phyloP scores from a whole-genome alignment of 2,888 invertebrate species.

The Tortricodes alternella region DNA sequence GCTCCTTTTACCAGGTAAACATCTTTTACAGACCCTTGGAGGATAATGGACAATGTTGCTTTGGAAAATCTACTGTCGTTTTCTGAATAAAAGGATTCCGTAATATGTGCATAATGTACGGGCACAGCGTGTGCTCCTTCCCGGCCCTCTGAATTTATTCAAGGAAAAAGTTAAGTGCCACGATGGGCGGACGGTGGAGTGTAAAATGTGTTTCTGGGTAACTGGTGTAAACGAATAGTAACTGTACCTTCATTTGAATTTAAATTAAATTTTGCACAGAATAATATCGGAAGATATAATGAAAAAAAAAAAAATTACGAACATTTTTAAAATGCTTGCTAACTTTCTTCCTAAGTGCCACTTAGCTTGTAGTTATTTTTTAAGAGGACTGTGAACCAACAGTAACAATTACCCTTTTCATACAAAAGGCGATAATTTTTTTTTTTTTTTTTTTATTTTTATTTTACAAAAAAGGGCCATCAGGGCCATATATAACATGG shows the following conservation, averaged over 20 bases:
- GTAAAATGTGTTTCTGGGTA: conserved; percentile 3
- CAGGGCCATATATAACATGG: too few species aligned
- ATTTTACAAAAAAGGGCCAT: too few species aligned
- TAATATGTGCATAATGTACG: conserved; percentile 37
- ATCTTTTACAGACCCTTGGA: background rate
- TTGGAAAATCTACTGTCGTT: conserved; percentile 40
- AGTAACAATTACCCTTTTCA: too few species aligned
- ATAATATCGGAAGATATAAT: background rate
- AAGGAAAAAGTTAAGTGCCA: conserved; percentile 33
- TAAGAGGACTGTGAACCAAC: too few species aligned
- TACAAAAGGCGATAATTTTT: too few species aligned
- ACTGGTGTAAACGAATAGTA: background rate
- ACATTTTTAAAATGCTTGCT: too few species aligned
- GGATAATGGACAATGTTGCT: conserved; percentile 37
- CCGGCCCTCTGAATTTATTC: conserved; percentile 35
- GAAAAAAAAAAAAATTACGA: too few species aligned
- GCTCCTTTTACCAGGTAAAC: background rate
- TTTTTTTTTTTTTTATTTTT: too few species aligned
- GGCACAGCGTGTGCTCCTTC: conserved; percentile 34
- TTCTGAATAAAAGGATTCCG: conserved; percentile 41
- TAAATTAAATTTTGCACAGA: background rate
- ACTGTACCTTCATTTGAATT: background rate
- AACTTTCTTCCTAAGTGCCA: too few species aligned
- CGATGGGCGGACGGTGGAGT: conserved; percentile 21
- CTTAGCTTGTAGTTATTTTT: too few species aligned